These are phyloP conservation scores for Staurois parvus DNA, from an alignment of 2,797 vertebrate species.

Conservation along the genomic window DNA sequence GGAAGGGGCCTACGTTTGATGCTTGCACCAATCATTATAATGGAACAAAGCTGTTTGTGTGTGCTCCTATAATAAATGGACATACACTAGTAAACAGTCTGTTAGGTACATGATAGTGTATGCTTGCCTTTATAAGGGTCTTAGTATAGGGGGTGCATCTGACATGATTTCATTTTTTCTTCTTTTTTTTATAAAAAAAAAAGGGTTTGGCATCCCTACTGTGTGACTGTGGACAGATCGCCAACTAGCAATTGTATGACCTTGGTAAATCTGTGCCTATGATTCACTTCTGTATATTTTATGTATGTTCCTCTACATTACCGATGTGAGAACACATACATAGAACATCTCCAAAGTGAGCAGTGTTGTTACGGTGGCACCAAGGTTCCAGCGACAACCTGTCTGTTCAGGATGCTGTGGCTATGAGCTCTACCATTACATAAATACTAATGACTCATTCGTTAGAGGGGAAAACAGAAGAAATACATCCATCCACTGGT, in stretches of 20 bases:
- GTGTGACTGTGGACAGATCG: not conserved
- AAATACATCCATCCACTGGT: constrained; percentile 24
- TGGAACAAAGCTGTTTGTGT: too few species aligned
- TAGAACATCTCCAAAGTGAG: constrained; percentile 36
- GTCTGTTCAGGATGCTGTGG: constrained; percentile 47
- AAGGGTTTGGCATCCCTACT: not conserved
- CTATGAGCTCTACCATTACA: constrained; percentile 32
- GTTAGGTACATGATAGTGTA: too few species aligned
- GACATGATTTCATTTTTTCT: too few species aligned
- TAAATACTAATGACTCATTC: constrained; percentile 33
- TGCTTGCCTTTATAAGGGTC: too few species aligned
- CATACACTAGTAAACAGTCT: too few species aligned
- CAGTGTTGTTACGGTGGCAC: constrained; percentile 3
- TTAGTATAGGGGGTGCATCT: too few species aligned
- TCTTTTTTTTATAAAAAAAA: too few species aligned
- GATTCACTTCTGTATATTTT: not conserved
- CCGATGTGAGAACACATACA: constrained; percentile 11
- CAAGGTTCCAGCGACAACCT: constrained; percentile 52
- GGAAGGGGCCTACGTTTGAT: too few species aligned
- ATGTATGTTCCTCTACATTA: constrained; percentile 23
- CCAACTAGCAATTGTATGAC: not conserved
- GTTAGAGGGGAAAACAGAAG: constrained; percentile 36
- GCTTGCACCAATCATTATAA: too few species aligned
- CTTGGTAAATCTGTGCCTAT: not conserved
- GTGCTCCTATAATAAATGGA: too few species aligned